Base-by-base conservation (phyloP, 1,140 invertebrate species). In the Kradibia gibbosae region DNA sequence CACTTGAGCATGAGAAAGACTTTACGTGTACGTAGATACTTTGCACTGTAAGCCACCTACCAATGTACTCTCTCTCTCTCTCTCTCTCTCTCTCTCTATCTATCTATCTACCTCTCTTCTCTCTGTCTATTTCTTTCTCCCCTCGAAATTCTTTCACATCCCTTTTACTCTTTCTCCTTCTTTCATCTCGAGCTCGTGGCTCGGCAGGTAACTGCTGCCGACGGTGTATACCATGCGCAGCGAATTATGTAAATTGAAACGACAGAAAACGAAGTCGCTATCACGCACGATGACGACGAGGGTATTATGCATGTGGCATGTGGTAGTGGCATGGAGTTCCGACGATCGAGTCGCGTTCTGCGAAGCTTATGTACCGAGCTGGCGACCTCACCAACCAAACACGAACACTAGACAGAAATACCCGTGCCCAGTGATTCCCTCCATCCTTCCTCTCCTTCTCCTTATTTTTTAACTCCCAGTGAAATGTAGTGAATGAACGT, bases 211-310 rank as follows among this genome's bases (percentile, higher is more conserved):
- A 34, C 55, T 62, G 73, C 50, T n/a, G 50, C 55, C 45, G 42
- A 53, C 48, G 34, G 13, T 50, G 39, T 55, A 39, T 78, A 4
- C n/a, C 22, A 25, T 13, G 82, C 76, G 71, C 70, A 84, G 83
- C 81, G 84, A 88, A 88, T 89, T 89, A 88, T 88, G 87, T 84
- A 87, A 88, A 89, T 89, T 76, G 84, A 85, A 85, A 81, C 84
- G 82, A 84, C 83, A 78, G 72, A 85, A 85, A 86, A 84, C 84
- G 67, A 83, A 85, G 85, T 87, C 82, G 83, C 83, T 88, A 88
- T 87, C 85, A 84, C 85, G 85, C 84, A 85, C 83, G 71, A 83
- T 60, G 77, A 82, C 78, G 73, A 67, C 60, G 55, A 55, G 67
- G 78, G 28, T 15, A 31, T 86, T 87, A 86, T 84, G 85, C 85